Conservation (phyloP, 1,140 invertebrate genomes). For the Drosophila ogumai region DNA sequence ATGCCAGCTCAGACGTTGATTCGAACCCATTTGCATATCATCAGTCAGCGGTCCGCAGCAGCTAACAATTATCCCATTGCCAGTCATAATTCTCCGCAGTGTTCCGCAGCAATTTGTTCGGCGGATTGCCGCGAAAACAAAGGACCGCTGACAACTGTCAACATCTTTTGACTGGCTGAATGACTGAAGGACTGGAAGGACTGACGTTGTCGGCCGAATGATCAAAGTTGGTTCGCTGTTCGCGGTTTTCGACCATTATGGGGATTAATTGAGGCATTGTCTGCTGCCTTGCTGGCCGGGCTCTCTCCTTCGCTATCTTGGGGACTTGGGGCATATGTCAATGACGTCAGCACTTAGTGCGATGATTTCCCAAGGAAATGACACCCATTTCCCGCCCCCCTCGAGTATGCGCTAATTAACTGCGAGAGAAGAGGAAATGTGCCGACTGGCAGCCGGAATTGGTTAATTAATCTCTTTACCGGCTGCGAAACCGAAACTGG, state of each 20-base stretch:
- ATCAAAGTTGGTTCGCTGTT: conserved; percentile 21
- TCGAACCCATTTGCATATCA: conserved; percentile 32
- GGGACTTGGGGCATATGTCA: conserved; percentile 41
- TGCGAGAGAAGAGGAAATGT: conserved; percentile 65
- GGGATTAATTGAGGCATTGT: conserved; percentile 50
- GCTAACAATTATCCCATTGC: conserved; percentile 37
- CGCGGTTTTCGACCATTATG: conserved; percentile 42
- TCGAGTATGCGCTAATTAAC: conserved; percentile 67
- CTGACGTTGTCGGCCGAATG: conserved; percentile 30
- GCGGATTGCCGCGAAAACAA: conserved; percentile 52
- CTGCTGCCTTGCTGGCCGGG: not conserved
- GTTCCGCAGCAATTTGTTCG: conserved; percentile 37
- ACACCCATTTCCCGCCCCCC: conserved; percentile 5
- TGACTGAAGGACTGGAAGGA: conserved; percentile 6
- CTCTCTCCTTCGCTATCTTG: conserved; percentile 4
- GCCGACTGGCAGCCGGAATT: conserved; percentile 76
- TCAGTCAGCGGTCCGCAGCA: conserved; percentile 23
- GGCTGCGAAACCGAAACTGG: conserved; percentile 39
- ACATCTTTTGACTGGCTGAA: conserved; percentile 22
- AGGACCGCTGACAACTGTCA: conserved; percentile 57
- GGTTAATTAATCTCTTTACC: conserved; percentile 80
- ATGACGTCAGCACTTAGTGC: conserved; percentile 61
- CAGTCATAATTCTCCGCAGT: conserved; percentile 35
- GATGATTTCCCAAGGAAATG: conserved; percentile 30
- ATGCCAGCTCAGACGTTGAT: conserved; percentile 18